Conservation (phyloP, 1,140 invertebrate genomes). For the Drosophila kikkawai region DNA sequence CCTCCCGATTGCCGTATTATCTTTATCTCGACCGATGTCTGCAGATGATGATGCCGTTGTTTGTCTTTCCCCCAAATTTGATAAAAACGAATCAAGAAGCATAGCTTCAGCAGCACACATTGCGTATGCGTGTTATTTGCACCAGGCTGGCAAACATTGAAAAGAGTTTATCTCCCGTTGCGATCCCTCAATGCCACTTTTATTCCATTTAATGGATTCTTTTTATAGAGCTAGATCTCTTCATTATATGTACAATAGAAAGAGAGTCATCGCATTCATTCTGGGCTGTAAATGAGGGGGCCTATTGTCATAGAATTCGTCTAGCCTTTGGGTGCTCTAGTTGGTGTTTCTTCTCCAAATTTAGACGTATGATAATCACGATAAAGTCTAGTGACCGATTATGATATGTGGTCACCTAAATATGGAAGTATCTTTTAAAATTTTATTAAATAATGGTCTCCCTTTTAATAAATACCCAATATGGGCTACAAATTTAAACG, state of each 20-base stretch:
- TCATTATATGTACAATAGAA: conserved; percentile 17
- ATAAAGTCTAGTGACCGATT: conserved; percentile 4
- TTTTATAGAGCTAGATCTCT: conserved; percentile 13
- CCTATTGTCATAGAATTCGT: conserved; percentile 25
- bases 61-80: conserved; percentile 49
- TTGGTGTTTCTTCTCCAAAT: neutral
- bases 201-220: conserved; percentile 27
- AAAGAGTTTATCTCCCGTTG: conserved; percentile 47
- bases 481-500: neutral
- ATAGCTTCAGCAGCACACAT: conserved; percentile 31
- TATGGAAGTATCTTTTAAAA: neutral
- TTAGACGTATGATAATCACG: conserved; percentile 1
- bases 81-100: conserved; percentile 38
- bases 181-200: conserved; percentile 58
- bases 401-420: neutral
- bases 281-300: conserved; percentile 5
- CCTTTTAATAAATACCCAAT: neutral
- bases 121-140: conserved; percentile 74
- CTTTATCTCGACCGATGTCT: conserved; percentile 53
- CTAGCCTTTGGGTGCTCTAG: conserved; percentile 4
- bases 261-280: conserved; percentile 2
- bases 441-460: neutral
- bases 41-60: conserved; percentile 57
- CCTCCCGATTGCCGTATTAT: neutral
- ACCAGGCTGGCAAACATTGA: conserved; percentile 21